Evolutionary conservation across 2,113 vertebrate genomes (phyloP).

Genomic region (Megalops atlanticus): DNA sequence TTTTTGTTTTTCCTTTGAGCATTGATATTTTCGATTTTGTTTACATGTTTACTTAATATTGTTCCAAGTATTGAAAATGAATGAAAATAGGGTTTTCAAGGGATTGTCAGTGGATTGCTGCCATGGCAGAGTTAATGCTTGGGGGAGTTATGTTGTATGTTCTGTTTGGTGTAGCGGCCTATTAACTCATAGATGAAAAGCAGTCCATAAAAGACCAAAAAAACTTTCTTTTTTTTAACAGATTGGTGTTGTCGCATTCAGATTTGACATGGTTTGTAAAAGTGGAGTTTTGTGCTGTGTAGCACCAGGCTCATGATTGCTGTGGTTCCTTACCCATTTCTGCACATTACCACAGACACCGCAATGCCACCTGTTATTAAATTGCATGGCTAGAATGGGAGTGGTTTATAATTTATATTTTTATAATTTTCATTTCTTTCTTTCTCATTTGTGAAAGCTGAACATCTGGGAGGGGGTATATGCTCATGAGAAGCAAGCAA

Average conservation of each 20-base stretch:
- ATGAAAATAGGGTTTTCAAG: no score
- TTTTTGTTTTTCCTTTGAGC: no score
- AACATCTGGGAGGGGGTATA: neutral
- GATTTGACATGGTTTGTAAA: neutral
- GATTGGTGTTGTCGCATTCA: neutral
- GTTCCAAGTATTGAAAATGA: no score
- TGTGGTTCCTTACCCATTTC: neutral
- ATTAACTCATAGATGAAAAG: constrained; percentile 2
- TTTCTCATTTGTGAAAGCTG: neutral
- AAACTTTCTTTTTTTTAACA: neutral
- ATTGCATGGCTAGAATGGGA: neutral
- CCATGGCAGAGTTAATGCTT: neutral
- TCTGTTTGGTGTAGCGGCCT: neutral
- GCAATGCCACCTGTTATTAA: neutral
- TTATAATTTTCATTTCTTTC: neutral
- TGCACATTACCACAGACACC: neutral
- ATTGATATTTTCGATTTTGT: no score
- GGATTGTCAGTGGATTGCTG: neutral
- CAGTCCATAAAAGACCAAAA: constrained; percentile 13
- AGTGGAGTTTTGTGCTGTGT: neutral
- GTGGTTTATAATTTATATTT: neutral
- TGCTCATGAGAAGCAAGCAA: neutral
- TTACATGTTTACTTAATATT: no score
- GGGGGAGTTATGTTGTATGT: neutral
- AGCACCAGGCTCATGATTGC: neutral